Conservation (phyloP, 2,797 vertebrate species). For the Enteromius unitaeniatus region DNA sequence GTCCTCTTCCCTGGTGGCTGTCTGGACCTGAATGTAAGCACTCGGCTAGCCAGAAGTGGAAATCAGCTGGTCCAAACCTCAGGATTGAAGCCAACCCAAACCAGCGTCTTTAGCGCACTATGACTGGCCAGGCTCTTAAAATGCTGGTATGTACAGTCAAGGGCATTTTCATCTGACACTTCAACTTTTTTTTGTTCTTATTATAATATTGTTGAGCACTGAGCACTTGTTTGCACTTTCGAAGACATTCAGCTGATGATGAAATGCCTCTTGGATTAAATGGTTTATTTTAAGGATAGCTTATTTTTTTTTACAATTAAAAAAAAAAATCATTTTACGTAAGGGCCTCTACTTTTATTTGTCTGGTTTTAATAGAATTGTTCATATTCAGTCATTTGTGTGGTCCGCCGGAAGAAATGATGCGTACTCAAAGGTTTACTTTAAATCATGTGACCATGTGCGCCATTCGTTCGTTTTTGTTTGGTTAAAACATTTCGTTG, state of each 20-base stretch:
- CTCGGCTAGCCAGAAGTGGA: conserved; percentile 50
- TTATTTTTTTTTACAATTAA: neutral
- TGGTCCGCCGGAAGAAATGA: conserved; percentile 40
- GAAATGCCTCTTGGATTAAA: neutral
- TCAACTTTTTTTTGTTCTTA: conserved; percentile 19
- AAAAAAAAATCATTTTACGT: neutral
- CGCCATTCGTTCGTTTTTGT: conserved; percentile 48
- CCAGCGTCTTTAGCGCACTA: conserved; percentile 16
- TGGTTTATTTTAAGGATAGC: neutral
- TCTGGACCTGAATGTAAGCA: conserved; percentile 53
- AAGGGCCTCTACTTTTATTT: neutral
- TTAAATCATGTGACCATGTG: conserved; percentile 38
- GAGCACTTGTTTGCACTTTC: neutral
- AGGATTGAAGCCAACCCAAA: conserved; percentile 43
- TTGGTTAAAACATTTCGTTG: conserved; percentile 70
- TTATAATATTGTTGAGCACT: neutral
- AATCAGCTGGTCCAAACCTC: conserved; percentile 46
- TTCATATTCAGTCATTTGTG: conserved; percentile 25
- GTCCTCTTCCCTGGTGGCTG: conserved; percentile 47
- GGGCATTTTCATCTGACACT: conserved; percentile 23
- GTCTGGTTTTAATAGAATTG: neutral
- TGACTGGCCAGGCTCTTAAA: conserved; percentile 48
- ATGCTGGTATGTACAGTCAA: conserved; percentile 58
- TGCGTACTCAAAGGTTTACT: conserved; percentile 36
- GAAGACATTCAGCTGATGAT: conserved; percentile 11